Percentiles rank a stretch among this genome's conserved stretches.
phyloP scores from a whole-genome alignment of 2,113 vertebrate genomes.

The Carassius carassius region DNA sequence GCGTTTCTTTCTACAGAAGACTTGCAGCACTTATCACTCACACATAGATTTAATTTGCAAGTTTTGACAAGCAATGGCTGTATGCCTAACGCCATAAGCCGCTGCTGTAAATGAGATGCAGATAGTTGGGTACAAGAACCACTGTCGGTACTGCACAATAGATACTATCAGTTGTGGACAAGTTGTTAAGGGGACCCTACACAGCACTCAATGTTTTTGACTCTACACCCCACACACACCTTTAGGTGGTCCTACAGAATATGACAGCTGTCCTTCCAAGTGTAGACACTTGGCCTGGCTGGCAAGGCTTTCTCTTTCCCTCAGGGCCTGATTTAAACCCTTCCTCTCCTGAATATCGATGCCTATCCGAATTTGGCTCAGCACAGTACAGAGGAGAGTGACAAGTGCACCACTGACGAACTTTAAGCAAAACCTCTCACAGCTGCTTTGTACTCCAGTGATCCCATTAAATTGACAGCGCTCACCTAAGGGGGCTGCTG shows the following conservation, averaged over 20 bases:
- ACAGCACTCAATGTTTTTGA: background rate
- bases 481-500: slow-evolving; percentile 74
- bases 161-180: background rate
- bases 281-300: background rate
- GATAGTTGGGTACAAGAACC: background rate
- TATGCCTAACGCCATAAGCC: background rate
- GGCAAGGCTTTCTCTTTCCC: background rate
- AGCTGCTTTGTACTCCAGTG: slow-evolving; percentile 78
- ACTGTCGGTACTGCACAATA: background rate
- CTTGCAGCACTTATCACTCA: slow-evolving; percentile 29
- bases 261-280: slow-evolving; percentile 7
- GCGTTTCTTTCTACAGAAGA: slow-evolving; percentile 43
- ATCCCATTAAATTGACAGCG: slow-evolving; percentile 82
- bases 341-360: slow-evolving; percentile 81
- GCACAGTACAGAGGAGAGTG: slow-evolving; percentile 76
- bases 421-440: slow-evolving; percentile 81
- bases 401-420: slow-evolving; percentile 77
- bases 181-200: background rate
- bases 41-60: slow-evolving; percentile 69
- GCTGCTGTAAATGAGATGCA: slow-evolving; percentile 19
- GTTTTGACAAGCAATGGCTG: slow-evolving; percentile 34
- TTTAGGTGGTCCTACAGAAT: background rate
- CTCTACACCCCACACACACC: background rate
- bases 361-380: slow-evolving; percentile 80
- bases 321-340: slow-evolving; percentile 57